Evolutionary conservation across 2,113 vertebrate species (phyloP).

Genomic region (Turdus rufiventris): DNA sequence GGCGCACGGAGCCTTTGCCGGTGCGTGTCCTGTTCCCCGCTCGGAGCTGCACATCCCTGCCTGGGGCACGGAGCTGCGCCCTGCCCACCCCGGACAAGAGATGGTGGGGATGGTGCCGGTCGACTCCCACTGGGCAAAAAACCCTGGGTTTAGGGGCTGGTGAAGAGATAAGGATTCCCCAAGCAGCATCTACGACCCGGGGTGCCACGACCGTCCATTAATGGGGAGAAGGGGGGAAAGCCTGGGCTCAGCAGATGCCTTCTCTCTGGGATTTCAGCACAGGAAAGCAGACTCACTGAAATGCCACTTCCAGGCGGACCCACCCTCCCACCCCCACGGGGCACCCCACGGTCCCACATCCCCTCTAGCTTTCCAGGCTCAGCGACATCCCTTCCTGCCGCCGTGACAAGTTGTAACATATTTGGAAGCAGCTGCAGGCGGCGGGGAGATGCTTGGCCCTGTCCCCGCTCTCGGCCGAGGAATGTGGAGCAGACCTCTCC

Average conservation of each 20-base stretch:
- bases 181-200: too few relatives aligned
- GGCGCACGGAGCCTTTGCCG: neutral
- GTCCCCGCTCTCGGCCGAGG: conserved; percentile 49
- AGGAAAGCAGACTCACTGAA: neutral
- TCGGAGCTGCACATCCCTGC: neutral
- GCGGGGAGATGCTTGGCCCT: conserved; percentile 71
- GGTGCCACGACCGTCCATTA: accelerated
- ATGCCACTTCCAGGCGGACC: neutral
- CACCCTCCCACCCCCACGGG: neutral
- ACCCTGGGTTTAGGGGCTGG: neutral
- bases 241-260: neutral
- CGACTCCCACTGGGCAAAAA: neutral
- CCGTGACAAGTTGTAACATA: conserved; percentile 88
- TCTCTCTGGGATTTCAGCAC: neutral
- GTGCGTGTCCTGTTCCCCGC: neutral
- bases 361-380: neutral
- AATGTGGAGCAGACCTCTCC: conserved; percentile 61
- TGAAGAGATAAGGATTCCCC: accelerated
- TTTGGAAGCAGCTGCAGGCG: conserved; percentile 90
- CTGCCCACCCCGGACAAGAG: accelerated
- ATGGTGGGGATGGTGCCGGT: too few relatives aligned
- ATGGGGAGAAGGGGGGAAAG: neutral
- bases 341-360: neutral
- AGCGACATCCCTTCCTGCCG: conserved; percentile 65
- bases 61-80: accelerated